A percentile compares a stretch with the other conserved stretches of the same genome.
Evolutionary conservation across 2,113 vertebrate genomes (phyloP).

Genomic region (Erythrocercus mccallii): DNA sequence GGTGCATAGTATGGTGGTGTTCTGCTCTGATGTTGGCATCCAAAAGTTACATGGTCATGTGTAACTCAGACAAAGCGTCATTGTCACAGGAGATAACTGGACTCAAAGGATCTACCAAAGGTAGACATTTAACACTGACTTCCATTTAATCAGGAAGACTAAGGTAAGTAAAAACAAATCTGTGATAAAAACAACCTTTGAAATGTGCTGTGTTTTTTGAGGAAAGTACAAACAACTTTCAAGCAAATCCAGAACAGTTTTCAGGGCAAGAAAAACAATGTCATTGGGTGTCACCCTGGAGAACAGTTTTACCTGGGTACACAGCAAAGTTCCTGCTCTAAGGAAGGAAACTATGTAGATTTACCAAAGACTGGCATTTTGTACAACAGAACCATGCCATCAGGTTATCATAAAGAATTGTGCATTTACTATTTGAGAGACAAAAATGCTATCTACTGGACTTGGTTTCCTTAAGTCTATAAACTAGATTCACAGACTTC

Average conservation of each 20-base stretch:
- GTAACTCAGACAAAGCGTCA: not conserved
- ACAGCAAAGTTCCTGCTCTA: not conserved
- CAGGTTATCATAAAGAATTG: not conserved
- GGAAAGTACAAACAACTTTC: not conserved
- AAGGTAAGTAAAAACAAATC: not conserved
- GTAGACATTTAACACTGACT: not conserved
- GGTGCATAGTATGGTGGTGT: not conserved
- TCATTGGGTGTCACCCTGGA: not conserved
- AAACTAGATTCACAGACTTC: not conserved
- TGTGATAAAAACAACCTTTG: not conserved
- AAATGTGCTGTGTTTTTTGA: not conserved
- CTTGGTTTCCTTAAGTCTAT: not conserved
- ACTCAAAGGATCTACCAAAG: not conserved
- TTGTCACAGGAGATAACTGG: not conserved
- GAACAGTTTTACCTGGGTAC: not conserved
- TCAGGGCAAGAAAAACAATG: rapidly evolving
- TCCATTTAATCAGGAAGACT: not conserved
- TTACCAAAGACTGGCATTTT: not conserved
- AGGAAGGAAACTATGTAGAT: not conserved
- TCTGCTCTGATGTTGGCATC: not conserved
- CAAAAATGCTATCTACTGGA: not conserved
- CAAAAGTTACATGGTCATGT: rapidly evolving
- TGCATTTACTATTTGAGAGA: not conserved
- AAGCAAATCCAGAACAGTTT: not conserved
- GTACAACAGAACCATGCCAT: not conserved